Percentiles rank a stretch among this genome's conserved stretches.
Conservation (phyloP, 2,888 invertebrate species). For the Slavum lentiscoides region DNA sequence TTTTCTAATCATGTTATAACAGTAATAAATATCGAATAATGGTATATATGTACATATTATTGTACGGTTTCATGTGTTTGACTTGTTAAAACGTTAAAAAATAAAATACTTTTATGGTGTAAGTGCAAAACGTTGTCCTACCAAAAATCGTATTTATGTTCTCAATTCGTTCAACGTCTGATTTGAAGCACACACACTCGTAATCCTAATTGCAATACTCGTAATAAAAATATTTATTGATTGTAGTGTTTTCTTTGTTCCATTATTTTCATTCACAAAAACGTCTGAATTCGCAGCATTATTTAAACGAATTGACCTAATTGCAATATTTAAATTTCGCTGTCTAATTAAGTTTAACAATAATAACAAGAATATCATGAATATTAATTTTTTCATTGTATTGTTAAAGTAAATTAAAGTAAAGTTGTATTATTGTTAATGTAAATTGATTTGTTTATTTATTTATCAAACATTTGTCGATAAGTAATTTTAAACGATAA, state of each 20-base stretch:
- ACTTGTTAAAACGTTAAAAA: neutral
- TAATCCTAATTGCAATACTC: neutral
- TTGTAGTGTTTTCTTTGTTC: neutral
- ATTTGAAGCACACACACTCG: neutral
- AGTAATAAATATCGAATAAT: neutral
- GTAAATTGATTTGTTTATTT: neutral
- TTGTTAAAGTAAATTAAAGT: too few relatives aligned
- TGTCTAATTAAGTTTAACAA: neutral
- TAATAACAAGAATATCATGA: neutral
- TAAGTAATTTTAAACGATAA: neutral
- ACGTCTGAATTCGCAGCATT: neutral
- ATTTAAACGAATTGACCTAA: neutral
- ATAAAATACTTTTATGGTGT: neutral
- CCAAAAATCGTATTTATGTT: neutral
- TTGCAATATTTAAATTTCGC: neutral
- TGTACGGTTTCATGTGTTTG: neutral
- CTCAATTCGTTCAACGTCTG: neutral
- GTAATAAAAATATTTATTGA: neutral
- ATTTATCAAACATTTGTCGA: neutral
- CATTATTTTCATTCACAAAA: neutral
- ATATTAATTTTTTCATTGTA: too few relatives aligned
- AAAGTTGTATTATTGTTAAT: neutral
- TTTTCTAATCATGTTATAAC: neutral
- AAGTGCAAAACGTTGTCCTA: slow-evolving; percentile 29
- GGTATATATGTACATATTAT: neutral